Evolutionary conservation across 2,797 vertebrate genomes (phyloP), one percentile per base, ranked within the genome.

Genomic region (Hozukius guyotensis): DNA sequence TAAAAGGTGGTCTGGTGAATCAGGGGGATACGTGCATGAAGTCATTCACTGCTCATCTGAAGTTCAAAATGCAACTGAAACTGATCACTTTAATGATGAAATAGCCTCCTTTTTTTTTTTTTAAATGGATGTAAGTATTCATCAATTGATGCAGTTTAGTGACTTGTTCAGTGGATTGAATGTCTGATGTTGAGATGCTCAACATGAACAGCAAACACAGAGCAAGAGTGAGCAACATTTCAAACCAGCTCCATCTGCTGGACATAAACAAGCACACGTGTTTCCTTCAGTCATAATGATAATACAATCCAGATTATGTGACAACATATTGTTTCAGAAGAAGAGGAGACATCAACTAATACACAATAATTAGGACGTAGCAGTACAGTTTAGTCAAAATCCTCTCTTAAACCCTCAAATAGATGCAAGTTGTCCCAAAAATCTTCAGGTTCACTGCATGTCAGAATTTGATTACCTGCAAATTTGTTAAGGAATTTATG

Each of bases 241-340:
- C 6, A 59, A 60, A 77, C 24, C 49, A 87, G 82, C 81, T 20
- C 83, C 88, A 83, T 84, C 89, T 91, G 63, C 88, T 91, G 92
- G 88, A 72, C 49, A 57, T 1, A 20, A 55, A 29, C n/a, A 18
- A 8, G 29, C 2, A 59, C 10, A 22, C 1, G 14, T 11, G 3
- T 72, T 67, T 46, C 7, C 27, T 49, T 22, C 1, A 65, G 20
- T 12, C 11, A 9, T n/a, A 18, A 36, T 36, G 0, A 9, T 63
- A 20, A 59, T 24, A 34, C 38, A 4, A 18, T 3, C 13, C 3
- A 49, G 5, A 22, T 10, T 31, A 18, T 42, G 22, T 75, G 53
- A 13, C 18, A 49, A 24, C 38, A 38, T 38, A 38, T 38, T 11
- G 31, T n/a, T 55, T 38, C 60, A 36, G n/a, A 20, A 25, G 4